Evolutionary conservation across 2,113 vertebrate genomes (phyloP).

Genomic region (rat (Rattus norvegicus)): GRCr8 NC_086020.1:245069501-245070000

Average conservation of each 20-base stretch:
- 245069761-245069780: background rate
- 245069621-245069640: background rate
- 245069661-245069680: background rate
- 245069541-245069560: background rate
- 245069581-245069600: background rate
- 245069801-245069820: background rate
- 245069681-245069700: background rate
- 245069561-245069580: background rate
- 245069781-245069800: slow-evolving; percentile 7
- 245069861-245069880: background rate
- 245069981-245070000: background rate
- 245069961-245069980: background rate
- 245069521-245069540: background rate
- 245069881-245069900: background rate
- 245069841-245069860: background rate
- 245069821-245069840: background rate
- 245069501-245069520: background rate
- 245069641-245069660: background rate
- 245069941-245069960: background rate
- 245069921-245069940: background rate
- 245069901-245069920: background rate
- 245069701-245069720: background rate
- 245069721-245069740: background rate
- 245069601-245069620: background rate
- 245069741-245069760: background rate